These are phyloP conservation scores for Lethocerus indicus DNA, from an alignment of 1,140 invertebrate genomes.

Conservation along the genomic window DNA sequence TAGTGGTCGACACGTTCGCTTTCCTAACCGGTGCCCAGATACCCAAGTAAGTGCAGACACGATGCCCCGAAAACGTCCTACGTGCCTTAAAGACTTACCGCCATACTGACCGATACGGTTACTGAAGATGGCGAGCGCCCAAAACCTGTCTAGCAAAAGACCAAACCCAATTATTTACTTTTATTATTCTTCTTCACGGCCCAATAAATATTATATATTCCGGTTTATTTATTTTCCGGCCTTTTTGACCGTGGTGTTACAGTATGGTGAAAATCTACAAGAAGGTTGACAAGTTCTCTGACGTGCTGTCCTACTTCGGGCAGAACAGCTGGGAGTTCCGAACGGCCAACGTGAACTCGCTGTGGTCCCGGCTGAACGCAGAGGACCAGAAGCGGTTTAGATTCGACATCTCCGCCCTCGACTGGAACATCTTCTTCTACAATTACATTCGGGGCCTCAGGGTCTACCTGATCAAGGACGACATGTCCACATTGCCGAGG, in stretches of 20 bases:
- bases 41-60: conserved; percentile 25
- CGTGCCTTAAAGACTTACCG: too few relatives aligned
- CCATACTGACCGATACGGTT: too few relatives aligned
- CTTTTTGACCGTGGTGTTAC: conserved; percentile 18
- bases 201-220: too few relatives aligned
- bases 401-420: conserved; percentile 44
- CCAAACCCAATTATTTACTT: too few relatives aligned
- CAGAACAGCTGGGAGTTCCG: conserved; percentile 49
- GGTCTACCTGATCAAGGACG: conserved; percentile 41
- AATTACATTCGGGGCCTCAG: conserved; percentile 37
- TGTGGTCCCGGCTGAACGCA: conserved; percentile 39
- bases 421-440: conserved; percentile 39
- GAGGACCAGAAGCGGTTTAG: conserved; percentile 43
- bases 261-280: conserved; percentile 55
- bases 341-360: conserved; percentile 40
- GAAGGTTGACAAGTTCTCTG: conserved; percentile 52
- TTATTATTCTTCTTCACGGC: too few relatives aligned
- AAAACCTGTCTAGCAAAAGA: too few relatives aligned
- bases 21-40: conserved; percentile 22
- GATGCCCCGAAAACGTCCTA: too few relatives aligned
- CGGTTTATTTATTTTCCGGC: too few relatives aligned
- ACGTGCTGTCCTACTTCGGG: conserved; percentile 51
- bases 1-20: conserved; percentile 22
- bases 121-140: too few relatives aligned
- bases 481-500: conserved; percentile 28